Conservation (phyloP, 2,888 invertebrate species). For the Crepidodera aurea region DNA sequence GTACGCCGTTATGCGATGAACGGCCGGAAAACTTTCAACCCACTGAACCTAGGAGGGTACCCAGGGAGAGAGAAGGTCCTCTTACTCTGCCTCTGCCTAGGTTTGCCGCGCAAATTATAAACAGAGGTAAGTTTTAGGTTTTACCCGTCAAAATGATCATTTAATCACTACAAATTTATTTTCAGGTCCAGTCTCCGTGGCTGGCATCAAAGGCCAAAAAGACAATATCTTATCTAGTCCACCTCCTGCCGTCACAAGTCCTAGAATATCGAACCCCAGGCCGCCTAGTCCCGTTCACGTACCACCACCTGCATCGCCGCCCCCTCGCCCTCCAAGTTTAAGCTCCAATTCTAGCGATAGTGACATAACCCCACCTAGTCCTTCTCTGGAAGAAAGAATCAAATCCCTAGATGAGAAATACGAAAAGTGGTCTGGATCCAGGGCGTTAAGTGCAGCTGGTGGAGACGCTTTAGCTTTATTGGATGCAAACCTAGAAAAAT, state of each 20-base stretch:
- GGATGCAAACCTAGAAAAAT: constrained; percentile 65
- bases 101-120: constrained; percentile 72
- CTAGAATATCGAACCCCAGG: constrained; percentile 58
- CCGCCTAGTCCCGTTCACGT: constrained; percentile 56
- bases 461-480: constrained; percentile 64
- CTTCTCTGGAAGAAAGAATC: constrained; percentile 89
- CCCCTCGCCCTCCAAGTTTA: constrained; percentile 76
- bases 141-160: background rate
- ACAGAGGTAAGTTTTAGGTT: constrained; percentile 40
- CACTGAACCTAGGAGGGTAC: constrained; percentile 74
- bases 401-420: constrained; percentile 92
- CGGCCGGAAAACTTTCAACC: constrained; percentile 77
- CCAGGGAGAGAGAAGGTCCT: constrained; percentile 69
- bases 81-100: constrained; percentile 87
- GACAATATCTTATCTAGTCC: constrained; percentile 56
- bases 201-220: constrained; percentile 60
- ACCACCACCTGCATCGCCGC: constrained; percentile 70
- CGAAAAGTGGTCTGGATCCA: constrained; percentile 84
- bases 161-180: background rate
- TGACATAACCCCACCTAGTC: constrained; percentile 66
- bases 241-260: constrained; percentile 63
- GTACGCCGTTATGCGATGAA: constrained; percentile 86
- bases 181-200: constrained; percentile 56
- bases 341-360: constrained; percentile 70
- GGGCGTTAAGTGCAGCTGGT: constrained; percentile 67